Evolutionary conservation across 1,140 invertebrate species (phyloP), one percentile per base, ranked within the genome.

Genomic region (Cotesia typhae): DNA sequence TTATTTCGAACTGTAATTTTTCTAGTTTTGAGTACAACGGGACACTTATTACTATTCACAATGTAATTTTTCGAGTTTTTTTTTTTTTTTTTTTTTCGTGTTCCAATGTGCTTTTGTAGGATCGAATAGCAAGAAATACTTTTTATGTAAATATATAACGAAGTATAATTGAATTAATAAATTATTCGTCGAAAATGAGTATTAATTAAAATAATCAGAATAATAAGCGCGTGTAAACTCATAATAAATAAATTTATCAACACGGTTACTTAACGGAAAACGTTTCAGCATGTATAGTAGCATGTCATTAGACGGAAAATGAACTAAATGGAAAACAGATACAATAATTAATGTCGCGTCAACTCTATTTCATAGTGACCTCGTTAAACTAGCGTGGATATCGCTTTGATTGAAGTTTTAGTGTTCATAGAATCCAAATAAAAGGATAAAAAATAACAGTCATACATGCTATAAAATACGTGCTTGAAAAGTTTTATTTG

Each of bases 321-420:
- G 64, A 71, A 71, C 68, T 17, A 67, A 74, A 71, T 74, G 53
- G 53, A 74, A 71, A 74, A 71, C 68, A 71, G 68, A 74, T 74
- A 71, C 68, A 64, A 71, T 71, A 71, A 74, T 74, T 66, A 59
- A 66, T 68, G 61, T 51, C 60, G 61, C 35, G 67, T 70, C 65
- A 74, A 70, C 61, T 57, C 67, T 65, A 55, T 65, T 14, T 14
- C 41, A 47, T 47, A 17, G 12, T 55, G 20, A 59, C 57, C 57
- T 28, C 9, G 20, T 28, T 59, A 28, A 59, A 28, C 17, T 28
- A 17, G 17, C 36, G 12, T n/a, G n/a, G 3, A 65, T 47, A 65
- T 65, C 10, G 4, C 63, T 65, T 7, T 65, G 36, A 65, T 65
- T 38, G 37, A 38, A 69, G 37, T 69, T 59, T 38, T 38, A 12